Base-by-base conservation (phyloP, 1,140 invertebrate genomes). In the Contarinia nasturtii region DNA sequence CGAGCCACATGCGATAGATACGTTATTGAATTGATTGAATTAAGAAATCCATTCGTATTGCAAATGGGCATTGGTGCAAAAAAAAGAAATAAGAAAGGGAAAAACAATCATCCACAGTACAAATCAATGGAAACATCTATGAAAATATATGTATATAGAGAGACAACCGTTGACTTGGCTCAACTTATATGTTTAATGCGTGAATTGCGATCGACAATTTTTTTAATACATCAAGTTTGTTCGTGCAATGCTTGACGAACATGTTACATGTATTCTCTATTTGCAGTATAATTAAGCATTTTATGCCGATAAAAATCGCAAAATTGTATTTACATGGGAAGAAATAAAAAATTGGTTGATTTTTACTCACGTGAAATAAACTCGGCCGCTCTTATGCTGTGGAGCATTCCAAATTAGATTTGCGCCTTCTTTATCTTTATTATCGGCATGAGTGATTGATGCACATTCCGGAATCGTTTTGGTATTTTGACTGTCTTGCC, bases 381-480 rank as follows among this genome's bases (percentile, higher is more conserved):
- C 79, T 51, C 69, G 68, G 46, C 80, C 80, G 5, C 67, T 66
- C 14, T 67, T 64, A 48, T 79, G 69, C 19, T 67, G 56, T 1
- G 81, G 82, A 2, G 81, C 80, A 55, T 73, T 72, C 82, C 82
- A 86, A 15, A 81, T 62, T 14, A 86, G 67, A 11, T 72, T 79
- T 1, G 80, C 81, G 33, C 75, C 69, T 27, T 75, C 64, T 57
- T 86, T 86, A 50, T 80, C 74, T 38, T 72, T 68, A n/a, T 80
- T 79, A 61, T 86, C 81, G 4, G 75, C 75, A 56, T 86, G 82
- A 11, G 82, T 85, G 48, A 85, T 73, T 18, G 80, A 72, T n/a
- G 79, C 73, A 58, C 83, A 86, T 60, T 85, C 81, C 1, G 77
- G 70, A 53, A 82, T 76, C 2, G 74, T 67, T 48, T 80, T 83